Evolutionary conservation across 2,113 vertebrate genomes (phyloP).

Genomic region (Tenrec ecaudatus): DNA sequence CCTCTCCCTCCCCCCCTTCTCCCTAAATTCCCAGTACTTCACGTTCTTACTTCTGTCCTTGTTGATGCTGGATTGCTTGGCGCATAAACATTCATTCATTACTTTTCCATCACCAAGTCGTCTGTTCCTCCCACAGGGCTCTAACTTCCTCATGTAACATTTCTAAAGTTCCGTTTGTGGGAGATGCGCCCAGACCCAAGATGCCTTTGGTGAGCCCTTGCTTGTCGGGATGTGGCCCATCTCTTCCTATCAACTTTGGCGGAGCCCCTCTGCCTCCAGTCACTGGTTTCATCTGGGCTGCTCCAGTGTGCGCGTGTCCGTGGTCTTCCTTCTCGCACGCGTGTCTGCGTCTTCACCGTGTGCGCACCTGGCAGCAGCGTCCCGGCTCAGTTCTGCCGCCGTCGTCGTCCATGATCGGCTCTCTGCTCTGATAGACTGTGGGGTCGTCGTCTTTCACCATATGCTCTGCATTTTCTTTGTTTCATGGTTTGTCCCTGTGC

Average conservation of each 20-base stretch:
- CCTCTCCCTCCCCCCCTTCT: not conserved
- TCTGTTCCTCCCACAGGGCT: not conserved
- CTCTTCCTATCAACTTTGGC: not conserved
- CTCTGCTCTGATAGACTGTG: slow-evolving; percentile 37
- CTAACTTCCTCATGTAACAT: not conserved
- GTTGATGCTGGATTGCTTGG: not conserved
- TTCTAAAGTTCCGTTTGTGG: too few relatives aligned
- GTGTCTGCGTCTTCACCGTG: not conserved
- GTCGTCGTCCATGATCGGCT: not conserved
- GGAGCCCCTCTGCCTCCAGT: not conserved
- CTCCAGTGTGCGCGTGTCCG: not conserved
- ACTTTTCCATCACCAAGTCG: too few relatives aligned
- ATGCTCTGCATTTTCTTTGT: slow-evolving; percentile 65
- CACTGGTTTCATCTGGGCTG: not conserved
- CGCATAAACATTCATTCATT: too few relatives aligned
- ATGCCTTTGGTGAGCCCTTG: not conserved
- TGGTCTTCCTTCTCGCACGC: not conserved
- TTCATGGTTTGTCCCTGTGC: slow-evolving; percentile 53
- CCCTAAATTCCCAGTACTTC: not conserved
- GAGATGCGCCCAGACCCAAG: not conserved
- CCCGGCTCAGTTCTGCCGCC: not conserved
- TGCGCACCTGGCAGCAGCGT: not conserved
- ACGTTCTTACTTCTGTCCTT: too few relatives aligned
- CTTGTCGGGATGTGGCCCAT: not conserved
- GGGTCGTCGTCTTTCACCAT: slow-evolving; percentile 38